Base-by-base conservation (phyloP, 1,140 invertebrate genomes). In the Eufriesea mexicana region DNA sequence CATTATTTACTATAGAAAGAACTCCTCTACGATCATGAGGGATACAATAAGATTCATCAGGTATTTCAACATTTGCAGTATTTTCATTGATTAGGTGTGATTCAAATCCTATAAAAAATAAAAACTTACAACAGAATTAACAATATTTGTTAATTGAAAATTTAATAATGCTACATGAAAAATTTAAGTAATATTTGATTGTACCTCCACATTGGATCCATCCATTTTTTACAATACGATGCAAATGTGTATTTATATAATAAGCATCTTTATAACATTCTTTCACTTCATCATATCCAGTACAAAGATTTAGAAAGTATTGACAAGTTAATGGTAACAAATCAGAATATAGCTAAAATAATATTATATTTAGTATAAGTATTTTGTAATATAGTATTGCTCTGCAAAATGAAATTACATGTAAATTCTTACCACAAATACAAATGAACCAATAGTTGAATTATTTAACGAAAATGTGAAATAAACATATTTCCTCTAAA, bases 1-100 rank as follows among this genome's bases (percentile, higher is more conserved):
- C 96, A 89, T 95, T 92, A 92, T 97, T 97, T 18, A 95, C 95
- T 95, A 97, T 96, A 23, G 96, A 96, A 45, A 97, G 79, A 57
- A 96, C 94, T 90, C 94, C 94, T 67, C 89, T 57, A 45, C 88
- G 84, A 79, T 91, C 78, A 55, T 92, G 90, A 51, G 81, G 83
- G 59, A 91, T 84, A 55, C 83, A 81, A 55, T 85, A 90, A 73
- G 68, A 84, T 62, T 92, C 91, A 64, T 91, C 91, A 16, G 78
- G 18, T 74, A 84, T 84, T 12, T 16, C 47, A 35, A 14, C 6
- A 28, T 16, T 1, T n/a, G 5, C 23, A 28, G n/a, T 16, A 49
- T 54, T 54, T 10, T 68, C 14, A 74, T 49, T 49, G 1, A 4
- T 23, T 51, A 68, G 25, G n/a, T 8, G 51, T 45, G 28, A 6